Conservation (phyloP, 2,888 invertebrate species). For the Noctua comes region DNA sequence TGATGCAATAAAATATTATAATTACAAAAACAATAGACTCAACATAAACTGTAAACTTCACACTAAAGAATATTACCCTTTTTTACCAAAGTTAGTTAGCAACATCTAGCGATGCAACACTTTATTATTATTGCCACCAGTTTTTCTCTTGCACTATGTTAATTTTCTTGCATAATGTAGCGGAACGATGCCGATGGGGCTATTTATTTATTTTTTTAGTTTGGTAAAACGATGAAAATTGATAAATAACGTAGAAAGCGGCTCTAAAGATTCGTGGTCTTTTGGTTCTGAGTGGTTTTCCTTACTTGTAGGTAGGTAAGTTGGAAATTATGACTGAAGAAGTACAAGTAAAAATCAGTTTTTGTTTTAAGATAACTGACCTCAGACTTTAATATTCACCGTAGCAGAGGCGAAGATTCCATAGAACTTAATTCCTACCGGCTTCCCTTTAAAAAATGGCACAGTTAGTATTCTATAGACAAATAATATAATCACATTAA, state of each 20-base stretch:
- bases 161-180: constrained; percentile 2
- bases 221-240: background rate
- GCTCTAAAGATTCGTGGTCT: background rate
- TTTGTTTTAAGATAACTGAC: background rate
- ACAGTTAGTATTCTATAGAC: too few relatives aligned
- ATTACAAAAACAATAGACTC: background rate
- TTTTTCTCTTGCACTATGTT: background rate
- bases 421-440: too few relatives aligned
- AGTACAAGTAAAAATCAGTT: background rate
- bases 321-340: background rate
- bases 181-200: background rate
- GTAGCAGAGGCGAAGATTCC: too few relatives aligned
- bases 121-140: background rate
- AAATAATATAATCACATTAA: too few relatives aligned
- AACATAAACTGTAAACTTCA: too few relatives aligned
- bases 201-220: background rate
- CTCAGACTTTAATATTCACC: background rate
- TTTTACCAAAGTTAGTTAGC: background rate
- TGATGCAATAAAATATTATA: background rate
- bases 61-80: too few relatives aligned
- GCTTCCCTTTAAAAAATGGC: too few relatives aligned
- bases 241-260: background rate
- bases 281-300: too few relatives aligned
- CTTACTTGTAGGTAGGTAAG: too few relatives aligned
- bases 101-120: background rate